Evolutionary conservation across 1,140 invertebrate genomes (phyloP).

Genomic region (Leptinotarsa undecemlineata): DNA sequence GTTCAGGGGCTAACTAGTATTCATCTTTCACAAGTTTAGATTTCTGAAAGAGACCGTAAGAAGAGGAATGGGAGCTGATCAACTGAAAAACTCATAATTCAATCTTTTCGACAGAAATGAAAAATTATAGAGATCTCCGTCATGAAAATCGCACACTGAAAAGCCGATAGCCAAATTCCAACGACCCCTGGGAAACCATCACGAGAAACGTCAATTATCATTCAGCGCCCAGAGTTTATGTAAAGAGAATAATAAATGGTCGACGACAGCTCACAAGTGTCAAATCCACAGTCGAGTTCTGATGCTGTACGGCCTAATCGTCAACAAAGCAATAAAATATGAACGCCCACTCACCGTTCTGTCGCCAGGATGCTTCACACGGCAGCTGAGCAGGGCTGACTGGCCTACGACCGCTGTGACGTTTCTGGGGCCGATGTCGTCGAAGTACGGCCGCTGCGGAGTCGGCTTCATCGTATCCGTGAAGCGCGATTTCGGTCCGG

Average conservation of each 20-base stretch:
- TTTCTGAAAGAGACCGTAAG: too few species aligned
- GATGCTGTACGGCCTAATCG: neutral
- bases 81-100: too few species aligned
- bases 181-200: neutral
- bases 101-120: too few species aligned
- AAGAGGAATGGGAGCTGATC: too few species aligned
- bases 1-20: too few species aligned
- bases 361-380: conserved; percentile 84
- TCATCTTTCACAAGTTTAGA: too few species aligned
- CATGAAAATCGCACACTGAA: too few species aligned
- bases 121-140: too few species aligned
- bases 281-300: neutral
- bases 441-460: conserved; percentile 76
- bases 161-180: too few species aligned
- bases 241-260: conserved; percentile 4
- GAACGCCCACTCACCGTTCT: conserved; percentile 73
- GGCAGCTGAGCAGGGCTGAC: conserved; percentile 77
- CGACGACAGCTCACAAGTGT: neutral
- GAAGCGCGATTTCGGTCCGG: conserved; percentile 42
- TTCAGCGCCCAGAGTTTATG: neutral
- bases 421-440: conserved; percentile 79
- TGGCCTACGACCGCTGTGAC: conserved; percentile 74
- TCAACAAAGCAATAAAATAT: conserved; percentile 16
- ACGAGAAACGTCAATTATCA: neutral
- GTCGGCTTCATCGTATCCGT: conserved; percentile 40